phyloP scores from a whole-genome alignment of 2,113 vertebrate species.

The Spilogale gracilis region DNA sequence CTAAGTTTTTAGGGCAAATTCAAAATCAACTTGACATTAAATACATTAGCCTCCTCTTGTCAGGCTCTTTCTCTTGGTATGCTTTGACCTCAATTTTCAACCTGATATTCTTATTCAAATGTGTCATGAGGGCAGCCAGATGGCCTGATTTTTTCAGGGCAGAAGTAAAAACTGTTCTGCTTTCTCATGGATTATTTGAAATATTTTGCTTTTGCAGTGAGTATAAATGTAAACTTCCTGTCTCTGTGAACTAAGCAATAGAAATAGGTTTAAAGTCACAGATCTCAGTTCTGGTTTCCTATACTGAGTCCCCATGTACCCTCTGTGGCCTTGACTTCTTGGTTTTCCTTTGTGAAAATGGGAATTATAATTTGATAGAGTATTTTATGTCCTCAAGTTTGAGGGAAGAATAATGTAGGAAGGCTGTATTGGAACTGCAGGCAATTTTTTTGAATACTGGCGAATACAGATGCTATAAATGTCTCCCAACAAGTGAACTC shows the following conservation, averaged over 20 bases:
- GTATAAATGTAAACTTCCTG: not conserved
- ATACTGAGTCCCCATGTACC: not conserved
- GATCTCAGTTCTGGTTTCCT: not conserved
- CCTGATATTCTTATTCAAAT: slow-evolving; percentile 77
- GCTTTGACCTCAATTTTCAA: slow-evolving; percentile 79
- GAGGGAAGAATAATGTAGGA: not conserved
- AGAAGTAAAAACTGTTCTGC: slow-evolving; percentile 13
- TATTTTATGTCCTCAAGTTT: not conserved
- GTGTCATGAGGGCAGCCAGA: slow-evolving; percentile 80
- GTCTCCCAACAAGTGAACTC: not conserved
- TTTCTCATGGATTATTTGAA: slow-evolving; percentile 63
- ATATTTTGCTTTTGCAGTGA: slow-evolving; percentile 25
- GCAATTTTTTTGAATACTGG: not conserved
- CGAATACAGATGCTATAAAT: not conserved
- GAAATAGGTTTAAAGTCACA: not conserved
- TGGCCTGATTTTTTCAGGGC: slow-evolving; percentile 64
- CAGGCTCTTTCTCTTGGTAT: slow-evolving; percentile 61
- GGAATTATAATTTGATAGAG: not conserved
- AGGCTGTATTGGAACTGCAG: not conserved
- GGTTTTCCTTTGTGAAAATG: not conserved
- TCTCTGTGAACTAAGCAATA: not conserved
- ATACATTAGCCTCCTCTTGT: slow-evolving; percentile 59
- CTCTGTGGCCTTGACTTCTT: not conserved
- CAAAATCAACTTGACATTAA: slow-evolving; percentile 64
- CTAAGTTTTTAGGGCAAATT: slow-evolving; percentile 51